Evolutionary conservation across 2,888 invertebrate genomes (phyloP).

Genomic region (Clitarchus hookeri): DNA sequence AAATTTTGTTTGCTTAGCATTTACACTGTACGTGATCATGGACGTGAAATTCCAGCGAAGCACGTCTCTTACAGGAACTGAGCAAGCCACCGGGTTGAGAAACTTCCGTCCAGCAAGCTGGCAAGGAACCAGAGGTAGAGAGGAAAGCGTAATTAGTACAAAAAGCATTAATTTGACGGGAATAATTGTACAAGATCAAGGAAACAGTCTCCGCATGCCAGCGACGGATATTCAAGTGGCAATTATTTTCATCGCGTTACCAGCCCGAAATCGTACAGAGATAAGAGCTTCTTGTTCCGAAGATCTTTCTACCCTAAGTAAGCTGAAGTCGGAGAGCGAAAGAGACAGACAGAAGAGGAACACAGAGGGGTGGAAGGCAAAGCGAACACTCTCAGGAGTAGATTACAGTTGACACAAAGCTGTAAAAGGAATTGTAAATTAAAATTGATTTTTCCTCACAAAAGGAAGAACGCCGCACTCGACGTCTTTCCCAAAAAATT

Average conservation of each 20-base stretch:
- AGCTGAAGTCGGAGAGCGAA: constrained; percentile 26
- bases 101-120: no score
- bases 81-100: no score
- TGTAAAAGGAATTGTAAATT: constrained; percentile 44
- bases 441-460: constrained; percentile 43
- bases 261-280: background rate
- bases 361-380: constrained; percentile 21
- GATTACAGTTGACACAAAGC: constrained; percentile 44
- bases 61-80: no score
- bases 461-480: constrained; percentile 35
- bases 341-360: constrained; percentile 35
- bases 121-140: no score
- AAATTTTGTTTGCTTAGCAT: no score
- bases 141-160: background rate
- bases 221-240: background rate
- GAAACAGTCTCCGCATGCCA: background rate
- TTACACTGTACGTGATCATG: no score
- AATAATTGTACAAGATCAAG: background rate
- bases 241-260: background rate
- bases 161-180: background rate
- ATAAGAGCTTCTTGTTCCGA: constrained; percentile 1
- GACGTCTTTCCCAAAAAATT: constrained; percentile 19
- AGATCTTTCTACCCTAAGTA: background rate
- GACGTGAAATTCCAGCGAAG: no score
- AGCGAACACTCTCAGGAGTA: constrained; percentile 35